phyloP scores from a whole-genome alignment of 1,140 invertebrate genomes.

The Chrysomallon squamiferum region DNA sequence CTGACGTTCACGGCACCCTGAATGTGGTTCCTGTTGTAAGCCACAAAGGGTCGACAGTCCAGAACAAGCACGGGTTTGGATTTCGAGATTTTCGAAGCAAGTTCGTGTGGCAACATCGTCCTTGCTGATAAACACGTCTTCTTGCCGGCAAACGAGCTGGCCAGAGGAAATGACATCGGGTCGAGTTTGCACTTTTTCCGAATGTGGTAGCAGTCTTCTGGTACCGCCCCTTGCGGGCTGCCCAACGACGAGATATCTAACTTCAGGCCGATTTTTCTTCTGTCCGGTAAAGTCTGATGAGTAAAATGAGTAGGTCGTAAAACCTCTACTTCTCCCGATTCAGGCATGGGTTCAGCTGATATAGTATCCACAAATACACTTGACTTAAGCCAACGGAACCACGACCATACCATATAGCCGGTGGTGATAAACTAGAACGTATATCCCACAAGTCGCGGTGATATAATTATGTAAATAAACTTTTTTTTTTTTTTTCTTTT shows the following conservation, averaged over 20 bases:
- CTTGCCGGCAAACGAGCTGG: conserved; percentile 14
- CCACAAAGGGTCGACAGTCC: conserved; percentile 77
- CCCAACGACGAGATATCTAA: conserved; percentile 31
- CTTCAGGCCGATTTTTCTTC: conserved; percentile 34
- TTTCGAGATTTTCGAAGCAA: conserved; percentile 42
- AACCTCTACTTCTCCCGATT: conserved; percentile 48
- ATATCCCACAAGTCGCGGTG: neutral
- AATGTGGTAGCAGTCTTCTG: conserved; percentile 24
- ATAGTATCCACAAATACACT: conserved; percentile 1
- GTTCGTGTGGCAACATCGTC: conserved; percentile 43
- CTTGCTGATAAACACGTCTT: conserved; percentile 8
- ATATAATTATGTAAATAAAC: neutral
- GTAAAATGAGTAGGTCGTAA: conserved; percentile 29
- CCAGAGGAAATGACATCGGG: conserved; percentile 35
- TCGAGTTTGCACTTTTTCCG: conserved; percentile 49
- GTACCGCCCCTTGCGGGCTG: conserved; percentile 13
- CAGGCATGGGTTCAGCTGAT: conserved; percentile 38
- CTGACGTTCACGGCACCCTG: conserved; percentile 78
- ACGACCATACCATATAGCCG: conserved; percentile 5
- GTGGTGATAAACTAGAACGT: neutral
- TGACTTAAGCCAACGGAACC: neutral
- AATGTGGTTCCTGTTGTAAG: conserved; percentile 77
- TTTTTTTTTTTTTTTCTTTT: too few species aligned
- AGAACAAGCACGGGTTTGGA: conserved; percentile 67
- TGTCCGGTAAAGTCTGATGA: conserved; percentile 21